phyloP scores from a whole-genome alignment of 1,140 invertebrate genomes.

The Gryllus bimaculatus region DNA sequence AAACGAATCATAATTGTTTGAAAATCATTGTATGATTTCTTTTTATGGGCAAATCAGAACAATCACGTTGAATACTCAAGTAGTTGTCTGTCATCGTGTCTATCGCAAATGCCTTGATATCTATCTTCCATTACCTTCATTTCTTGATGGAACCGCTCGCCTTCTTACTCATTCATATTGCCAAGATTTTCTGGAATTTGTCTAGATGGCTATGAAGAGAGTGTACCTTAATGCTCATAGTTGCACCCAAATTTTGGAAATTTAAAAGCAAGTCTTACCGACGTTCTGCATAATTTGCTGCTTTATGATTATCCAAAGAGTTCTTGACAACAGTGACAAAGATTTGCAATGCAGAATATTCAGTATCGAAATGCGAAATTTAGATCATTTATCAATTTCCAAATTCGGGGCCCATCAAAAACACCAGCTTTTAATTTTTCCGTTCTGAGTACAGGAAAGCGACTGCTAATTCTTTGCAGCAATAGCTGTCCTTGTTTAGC shows the following conservation, averaged over 20 bases:
- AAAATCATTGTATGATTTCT: neutral
- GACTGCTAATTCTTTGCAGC: neutral
- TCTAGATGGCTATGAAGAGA: neutral
- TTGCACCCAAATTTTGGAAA: neutral
- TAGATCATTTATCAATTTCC: neutral
- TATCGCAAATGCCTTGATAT: neutral
- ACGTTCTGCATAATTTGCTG: neutral
- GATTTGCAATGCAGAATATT: neutral
- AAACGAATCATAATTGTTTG: neutral
- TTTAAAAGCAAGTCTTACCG: neutral
- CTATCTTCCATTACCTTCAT: neutral
- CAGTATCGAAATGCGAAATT: neutral
- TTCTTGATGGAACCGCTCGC: no score
- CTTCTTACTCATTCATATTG: neutral
- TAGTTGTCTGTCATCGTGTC: neutral
- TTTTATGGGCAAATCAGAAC: neutral
- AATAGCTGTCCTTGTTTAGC: neutral
- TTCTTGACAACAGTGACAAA: neutral
- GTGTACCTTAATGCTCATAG: neutral
- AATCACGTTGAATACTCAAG: neutral
- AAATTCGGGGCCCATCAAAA: neutral
- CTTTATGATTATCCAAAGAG: neutral
- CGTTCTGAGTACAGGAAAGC: neutral
- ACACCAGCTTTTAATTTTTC: neutral
- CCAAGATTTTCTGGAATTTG: neutral